Conservation (phyloP, 2,797 vertebrate species). For the Podarcis siculus region DNA sequence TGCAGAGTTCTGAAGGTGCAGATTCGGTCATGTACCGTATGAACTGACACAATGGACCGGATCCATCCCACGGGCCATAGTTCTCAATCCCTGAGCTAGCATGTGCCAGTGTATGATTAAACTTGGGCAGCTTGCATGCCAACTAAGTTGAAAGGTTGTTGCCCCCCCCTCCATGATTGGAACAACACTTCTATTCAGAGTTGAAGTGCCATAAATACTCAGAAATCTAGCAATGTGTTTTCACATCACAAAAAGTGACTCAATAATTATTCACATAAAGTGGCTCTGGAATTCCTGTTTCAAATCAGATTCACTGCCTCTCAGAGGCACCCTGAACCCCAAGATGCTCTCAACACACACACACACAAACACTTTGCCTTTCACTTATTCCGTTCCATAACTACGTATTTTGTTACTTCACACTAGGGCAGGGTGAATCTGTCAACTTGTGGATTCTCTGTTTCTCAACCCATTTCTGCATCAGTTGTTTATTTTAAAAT, state of each 20-base stretch:
- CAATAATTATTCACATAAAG: not conserved
- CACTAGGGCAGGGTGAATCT: not conserved
- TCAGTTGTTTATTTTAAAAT: too few species aligned
- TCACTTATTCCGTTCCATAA: not conserved
- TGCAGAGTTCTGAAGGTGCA: not conserved
- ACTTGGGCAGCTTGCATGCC: not conserved
- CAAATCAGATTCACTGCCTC: too few species aligned
- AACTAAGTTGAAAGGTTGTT: not conserved
- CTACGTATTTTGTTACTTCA: not conserved
- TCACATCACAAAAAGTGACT: not conserved
- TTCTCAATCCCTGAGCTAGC: not conserved
- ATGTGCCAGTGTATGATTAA: not conserved
- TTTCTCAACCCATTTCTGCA: too few species aligned
- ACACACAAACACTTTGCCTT: not conserved
- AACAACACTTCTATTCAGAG: slow-evolving; percentile 12
- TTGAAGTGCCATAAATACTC: slow-evolving; percentile 11
- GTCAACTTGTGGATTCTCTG: too few species aligned
- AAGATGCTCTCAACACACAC: not conserved
- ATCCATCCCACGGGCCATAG: not conserved
- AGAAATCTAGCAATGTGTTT: not conserved
- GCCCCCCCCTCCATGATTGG: not conserved
- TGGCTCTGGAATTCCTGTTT: not conserved
- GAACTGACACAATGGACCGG: not conserved
- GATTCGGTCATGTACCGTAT: not conserved
- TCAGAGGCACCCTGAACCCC: not conserved